Conservation (phyloP, 2,797 vertebrate species). For the Poeciliopsis turneri region DNA sequence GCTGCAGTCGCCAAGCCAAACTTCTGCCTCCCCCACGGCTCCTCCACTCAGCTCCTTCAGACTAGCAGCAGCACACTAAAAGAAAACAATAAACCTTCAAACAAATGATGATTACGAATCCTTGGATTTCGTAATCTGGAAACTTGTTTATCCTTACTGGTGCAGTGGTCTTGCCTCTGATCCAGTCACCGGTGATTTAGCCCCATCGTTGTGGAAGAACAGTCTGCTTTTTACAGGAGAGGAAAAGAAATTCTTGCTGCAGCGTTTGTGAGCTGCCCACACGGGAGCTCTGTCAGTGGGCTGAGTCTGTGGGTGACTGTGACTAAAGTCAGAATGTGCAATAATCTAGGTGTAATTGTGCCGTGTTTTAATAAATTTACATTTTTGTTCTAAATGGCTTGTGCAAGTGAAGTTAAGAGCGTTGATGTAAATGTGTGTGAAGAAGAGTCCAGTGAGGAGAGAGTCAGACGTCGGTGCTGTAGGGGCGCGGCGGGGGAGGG, state of each 20-base stretch:
- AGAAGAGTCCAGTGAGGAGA: slow-evolving; percentile 16
- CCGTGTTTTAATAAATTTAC: slow-evolving; percentile 25
- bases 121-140: neutral
- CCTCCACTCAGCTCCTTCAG: no score
- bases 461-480: slow-evolving; percentile 93
- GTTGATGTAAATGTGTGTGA: neutral
- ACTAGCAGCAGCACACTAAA: no score
- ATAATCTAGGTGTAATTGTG: slow-evolving; percentile 38
- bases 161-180: neutral
- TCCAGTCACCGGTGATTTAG: neutral
- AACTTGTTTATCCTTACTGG: neutral
- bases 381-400: slow-evolving; percentile 18
- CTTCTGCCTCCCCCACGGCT: no score
- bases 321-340: slow-evolving; percentile 31
- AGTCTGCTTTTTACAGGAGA: slow-evolving; percentile 16
- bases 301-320: slow-evolving; percentile 32
- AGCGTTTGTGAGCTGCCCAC: slow-evolving; percentile 17
- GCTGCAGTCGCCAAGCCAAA: no score
- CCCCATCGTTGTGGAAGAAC: neutral
- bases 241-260: slow-evolving; percentile 13
- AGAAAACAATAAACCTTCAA: neutral
- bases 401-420: slow-evolving; percentile 15
- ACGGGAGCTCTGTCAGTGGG: slow-evolving; percentile 27
- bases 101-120: neutral
- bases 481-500: slow-evolving; percentile 83